phyloP scores from a whole-genome alignment of 2,888 invertebrate species.

The Neoascia interrupta region DNA sequence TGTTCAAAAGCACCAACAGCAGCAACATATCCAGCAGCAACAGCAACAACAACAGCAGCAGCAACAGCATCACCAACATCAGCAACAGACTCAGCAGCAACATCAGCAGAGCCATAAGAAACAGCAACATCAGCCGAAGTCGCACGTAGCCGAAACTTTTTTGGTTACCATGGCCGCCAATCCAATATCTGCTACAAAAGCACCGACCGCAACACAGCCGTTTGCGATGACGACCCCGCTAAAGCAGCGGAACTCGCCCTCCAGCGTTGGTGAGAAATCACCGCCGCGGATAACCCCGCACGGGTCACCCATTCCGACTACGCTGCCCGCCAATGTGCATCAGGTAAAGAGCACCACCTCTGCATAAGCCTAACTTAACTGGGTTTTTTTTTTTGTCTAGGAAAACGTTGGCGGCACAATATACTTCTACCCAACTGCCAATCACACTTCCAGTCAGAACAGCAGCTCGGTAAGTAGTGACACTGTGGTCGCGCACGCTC shows the following conservation, averaged over 20 bases:
- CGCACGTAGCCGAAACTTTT: constrained; percentile 67
- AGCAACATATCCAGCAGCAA: constrained; percentile 71
- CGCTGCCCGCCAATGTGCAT: constrained; percentile 78
- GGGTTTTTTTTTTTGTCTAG: constrained; percentile 80
- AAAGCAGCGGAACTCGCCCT: constrained; percentile 77
- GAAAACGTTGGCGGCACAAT: constrained; percentile 97
- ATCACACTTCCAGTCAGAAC: constrained; percentile 80
- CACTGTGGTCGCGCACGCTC: constrained; percentile 75
- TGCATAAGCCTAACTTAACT: not conserved
- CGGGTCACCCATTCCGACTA: constrained; percentile 80
- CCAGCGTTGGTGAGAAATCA: constrained; percentile 78
- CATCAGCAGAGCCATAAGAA: constrained; percentile 65
- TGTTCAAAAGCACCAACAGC: constrained; percentile 75
- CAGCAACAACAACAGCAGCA: constrained; percentile 73
- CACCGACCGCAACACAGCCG: constrained; percentile 71
- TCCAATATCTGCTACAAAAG: constrained; percentile 71
- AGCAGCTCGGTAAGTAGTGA: constrained; percentile 76
- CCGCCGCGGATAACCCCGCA: constrained; percentile 81
- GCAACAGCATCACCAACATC: constrained; percentile 71
- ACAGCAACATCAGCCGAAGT: constrained; percentile 71
- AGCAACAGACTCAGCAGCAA: constrained; percentile 64
- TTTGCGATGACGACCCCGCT: constrained; percentile 77
- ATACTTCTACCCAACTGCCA: constrained; percentile 91
- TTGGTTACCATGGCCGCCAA: constrained; percentile 53
- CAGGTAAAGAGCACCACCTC: constrained; percentile 75